These are phyloP conservation scores for Leptoclinus maculatus DNA, from an alignment of 2,797 vertebrate species.

Conservation along the genomic window DNA sequence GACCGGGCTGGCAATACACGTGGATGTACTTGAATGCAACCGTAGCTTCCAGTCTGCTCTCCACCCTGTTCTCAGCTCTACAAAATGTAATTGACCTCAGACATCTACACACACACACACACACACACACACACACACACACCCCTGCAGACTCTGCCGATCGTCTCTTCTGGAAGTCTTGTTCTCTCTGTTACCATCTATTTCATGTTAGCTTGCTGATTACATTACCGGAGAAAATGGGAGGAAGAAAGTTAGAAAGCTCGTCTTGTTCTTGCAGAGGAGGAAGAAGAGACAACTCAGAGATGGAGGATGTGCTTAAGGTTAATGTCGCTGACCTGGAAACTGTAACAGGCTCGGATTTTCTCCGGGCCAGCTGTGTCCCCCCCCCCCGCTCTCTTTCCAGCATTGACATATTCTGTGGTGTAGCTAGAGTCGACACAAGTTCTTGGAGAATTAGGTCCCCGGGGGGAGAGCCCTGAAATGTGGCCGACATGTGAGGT, in stretches of 20 bases:
- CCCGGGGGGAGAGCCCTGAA: not conserved
- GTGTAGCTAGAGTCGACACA: constrained; percentile 18
- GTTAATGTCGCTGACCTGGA: constrained; percentile 55
- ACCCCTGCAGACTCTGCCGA: not conserved
- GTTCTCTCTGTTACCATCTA: not conserved
- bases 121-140: not conserved
- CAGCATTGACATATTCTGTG: constrained; percentile 11
- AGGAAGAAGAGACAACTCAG: constrained; percentile 15
- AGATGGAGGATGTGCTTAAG: constrained; percentile 32
- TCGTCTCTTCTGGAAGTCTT: not conserved
- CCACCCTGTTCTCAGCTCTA: not conserved
- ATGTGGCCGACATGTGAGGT: constrained; percentile 11
- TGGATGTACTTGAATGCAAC: not conserved
- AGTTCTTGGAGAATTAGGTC: constrained; percentile 20
- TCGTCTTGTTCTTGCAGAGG: constrained; percentile 20
- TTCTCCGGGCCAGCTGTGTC: not conserved
- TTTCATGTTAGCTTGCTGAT: not conserved
- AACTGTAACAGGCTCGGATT: constrained; percentile 20
- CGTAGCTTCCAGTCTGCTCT: not conserved
- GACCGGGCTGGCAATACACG: too few relatives aligned
- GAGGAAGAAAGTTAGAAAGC: constrained; percentile 7
- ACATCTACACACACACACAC: not conserved
- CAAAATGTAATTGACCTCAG: constrained; percentile 25
- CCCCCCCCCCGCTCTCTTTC: constrained; percentile 3
- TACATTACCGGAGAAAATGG: not conserved